Conservation (phyloP, 2,888 invertebrate genomes). For the Antitype chi region DNA sequence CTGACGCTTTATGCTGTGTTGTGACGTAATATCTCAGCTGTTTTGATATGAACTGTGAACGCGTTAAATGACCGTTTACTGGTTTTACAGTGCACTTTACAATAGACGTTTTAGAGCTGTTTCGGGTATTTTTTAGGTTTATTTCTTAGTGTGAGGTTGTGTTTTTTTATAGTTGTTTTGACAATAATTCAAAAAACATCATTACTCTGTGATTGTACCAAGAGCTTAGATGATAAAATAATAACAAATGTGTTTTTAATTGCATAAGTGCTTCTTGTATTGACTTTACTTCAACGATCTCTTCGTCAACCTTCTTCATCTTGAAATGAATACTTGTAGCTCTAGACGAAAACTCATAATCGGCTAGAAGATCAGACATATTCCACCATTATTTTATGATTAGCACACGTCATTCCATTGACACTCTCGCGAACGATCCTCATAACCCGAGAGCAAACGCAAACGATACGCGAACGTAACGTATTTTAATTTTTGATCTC, state of each 20-base stretch:
- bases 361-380: not conserved
- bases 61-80: slow-evolving; percentile 26
- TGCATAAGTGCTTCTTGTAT: not conserved
- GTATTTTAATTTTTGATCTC: slow-evolving; percentile 84
- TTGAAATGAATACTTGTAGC: not conserved
- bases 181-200: not conserved
- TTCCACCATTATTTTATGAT: slow-evolving; percentile 43
- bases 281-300: not conserved
- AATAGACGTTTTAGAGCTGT: slow-evolving; percentile 5
- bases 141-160: not conserved
- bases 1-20: slow-evolving; percentile 27
- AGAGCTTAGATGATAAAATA: no score
- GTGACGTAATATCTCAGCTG: slow-evolving; percentile 45
- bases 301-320: not conserved
- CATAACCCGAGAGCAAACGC: slow-evolving; percentile 52
- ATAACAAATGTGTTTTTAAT: not conserved
- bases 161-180: not conserved
- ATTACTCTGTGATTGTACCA: not conserved
- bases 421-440: slow-evolving; percentile 45
- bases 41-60: slow-evolving; percentile 34
- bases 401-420: slow-evolving; percentile 50
- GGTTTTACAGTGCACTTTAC: slow-evolving; percentile 2
- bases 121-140: not conserved
- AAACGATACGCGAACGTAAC: slow-evolving; percentile 60
- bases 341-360: slow-evolving; percentile 1